Base-by-base conservation (phyloP, 1,140 invertebrate species). In the Steinernema feltiae region DNA sequence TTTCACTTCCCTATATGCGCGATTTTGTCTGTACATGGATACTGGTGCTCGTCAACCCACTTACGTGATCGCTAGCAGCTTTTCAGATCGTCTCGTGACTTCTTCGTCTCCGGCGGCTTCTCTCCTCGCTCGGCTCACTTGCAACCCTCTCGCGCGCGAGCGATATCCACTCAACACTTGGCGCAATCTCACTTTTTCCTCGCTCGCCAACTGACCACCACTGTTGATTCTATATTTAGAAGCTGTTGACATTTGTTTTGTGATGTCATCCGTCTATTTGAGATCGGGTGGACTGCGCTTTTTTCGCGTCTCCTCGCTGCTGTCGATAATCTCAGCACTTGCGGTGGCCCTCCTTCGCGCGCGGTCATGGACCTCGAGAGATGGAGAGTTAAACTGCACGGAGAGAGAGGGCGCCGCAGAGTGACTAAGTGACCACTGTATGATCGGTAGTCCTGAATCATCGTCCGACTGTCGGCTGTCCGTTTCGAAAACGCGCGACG, bases 271-370 rank as follows among this genome's bases (percentile, higher is more conserved):
- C 53, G 24, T 63, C 53, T 63, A 63, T 63, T 63, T 63, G 53
- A 63, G 53, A 63, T 17, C 53, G 53, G 53, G 15, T 63, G 53
- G 53, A 63, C 53, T 63, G 7, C 24, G 53, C 53, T 12, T 21
- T 63, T 63, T 63, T 63, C 24, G 7, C 24, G 53, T 21, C 7
- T 63, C 53, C 24, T 21, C 24, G 3, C 24, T 27, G 53, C 53
- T 63, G 53, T 63, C 53, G 53, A 63, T 63, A 63, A 63, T 63
- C 24, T 63, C 53, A 63, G 53, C 53, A 63, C 53, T 63, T 27
- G 53, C 12, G 12, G 12, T 63, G 53, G 53, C 53, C 53, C 53
- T 63, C 53, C 53, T 63, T 63, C 53, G 53, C 53, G 53, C 53
- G 24, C 53, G 12, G 53, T 63, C 53, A 63, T 63, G 53, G 7